Evolutionary conservation across 2,888 invertebrate species (phyloP).

Genomic region (Monoplex corrugatus): DNA sequence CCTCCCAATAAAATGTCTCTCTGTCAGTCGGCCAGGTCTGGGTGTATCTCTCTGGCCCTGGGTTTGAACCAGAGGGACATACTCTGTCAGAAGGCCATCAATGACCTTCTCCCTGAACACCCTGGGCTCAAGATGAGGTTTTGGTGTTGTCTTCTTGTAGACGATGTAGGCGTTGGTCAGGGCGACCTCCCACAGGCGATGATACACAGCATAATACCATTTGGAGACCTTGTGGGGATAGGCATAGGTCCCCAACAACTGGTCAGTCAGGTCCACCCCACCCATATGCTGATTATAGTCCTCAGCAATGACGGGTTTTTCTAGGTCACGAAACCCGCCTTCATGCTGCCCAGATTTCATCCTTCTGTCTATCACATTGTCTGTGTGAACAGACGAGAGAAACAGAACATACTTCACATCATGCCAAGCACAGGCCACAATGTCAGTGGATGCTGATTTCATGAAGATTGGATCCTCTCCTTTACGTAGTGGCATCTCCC

Average conservation of each 20-base stretch:
- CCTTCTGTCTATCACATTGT: conserved; percentile 38
- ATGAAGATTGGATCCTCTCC: conserved; percentile 61
- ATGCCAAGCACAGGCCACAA: conserved; percentile 60
- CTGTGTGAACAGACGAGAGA: conserved; percentile 41
- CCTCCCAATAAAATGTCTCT: not conserved
- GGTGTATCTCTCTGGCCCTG: not conserved
- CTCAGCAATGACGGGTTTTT: conserved; percentile 51
- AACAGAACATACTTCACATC: conserved; percentile 58
- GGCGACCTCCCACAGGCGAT: conserved; percentile 54
- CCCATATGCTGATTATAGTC: conserved; percentile 56
- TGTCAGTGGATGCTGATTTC: conserved; percentile 40
- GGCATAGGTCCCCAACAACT: conserved; percentile 49
- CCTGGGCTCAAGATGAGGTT: not conserved
- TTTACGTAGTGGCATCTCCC: conserved; percentile 49
- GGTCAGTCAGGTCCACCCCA: conserved; percentile 56
- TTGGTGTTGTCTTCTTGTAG: conserved; percentile 25
- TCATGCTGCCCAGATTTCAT: conserved; percentile 34
- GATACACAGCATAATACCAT: conserved; percentile 55
- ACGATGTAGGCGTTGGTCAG: conserved; percentile 59
- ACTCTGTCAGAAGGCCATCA: not conserved
- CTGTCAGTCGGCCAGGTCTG: not conserved
- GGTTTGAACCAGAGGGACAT: not conserved
- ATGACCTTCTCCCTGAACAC: not conserved
- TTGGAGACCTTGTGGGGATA: conserved; percentile 53
- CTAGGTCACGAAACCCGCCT: conserved; percentile 37